These are phyloP conservation scores for Alviniconcha marisindica DNA, from an alignment of 1,140 invertebrate species.

Conservation along the genomic window DNA sequence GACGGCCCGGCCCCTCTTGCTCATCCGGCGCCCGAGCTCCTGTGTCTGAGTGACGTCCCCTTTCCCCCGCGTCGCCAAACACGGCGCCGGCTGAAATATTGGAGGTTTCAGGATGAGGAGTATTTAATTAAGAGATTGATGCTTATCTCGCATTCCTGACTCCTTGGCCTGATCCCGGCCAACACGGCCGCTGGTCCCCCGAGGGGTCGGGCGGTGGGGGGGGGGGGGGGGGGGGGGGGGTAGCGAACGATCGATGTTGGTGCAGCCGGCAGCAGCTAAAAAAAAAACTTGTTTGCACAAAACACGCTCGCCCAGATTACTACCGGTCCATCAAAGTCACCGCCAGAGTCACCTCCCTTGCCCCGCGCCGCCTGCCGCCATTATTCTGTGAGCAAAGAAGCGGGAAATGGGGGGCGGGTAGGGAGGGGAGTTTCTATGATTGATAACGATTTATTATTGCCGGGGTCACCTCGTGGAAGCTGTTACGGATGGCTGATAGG, in stretches of 20 bases:
- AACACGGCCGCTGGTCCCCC: neutral
- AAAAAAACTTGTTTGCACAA: neutral
- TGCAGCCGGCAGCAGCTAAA: no score
- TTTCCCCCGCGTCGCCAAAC: no score
- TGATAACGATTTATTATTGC: neutral
- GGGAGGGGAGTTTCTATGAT: neutral
- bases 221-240: neutral
- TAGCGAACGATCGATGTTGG: no score
- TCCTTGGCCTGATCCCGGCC: neutral
- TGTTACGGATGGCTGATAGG: no score
- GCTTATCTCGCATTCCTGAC: conserved; percentile 21
- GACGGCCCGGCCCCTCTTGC: no score
- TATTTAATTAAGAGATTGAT: conserved; percentile 33
- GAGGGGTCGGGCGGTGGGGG: neutral
- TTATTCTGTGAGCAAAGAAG: neutral
- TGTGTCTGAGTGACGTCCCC: neutral
- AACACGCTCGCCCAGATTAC: neutral
- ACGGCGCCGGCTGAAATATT: conserved; percentile 15
- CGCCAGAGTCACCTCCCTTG: neutral
- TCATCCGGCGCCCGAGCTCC: no score
- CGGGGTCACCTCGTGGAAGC: neutral
- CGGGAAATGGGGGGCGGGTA: neutral
- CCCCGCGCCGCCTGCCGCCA: neutral
- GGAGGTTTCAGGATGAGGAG: conserved; percentile 18
- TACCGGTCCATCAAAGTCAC: neutral